Evolutionary conservation across 2,888 invertebrate species (phyloP), one percentile per base, ranked within the genome.

Genomic region (Ormyrus labotus): DNA sequence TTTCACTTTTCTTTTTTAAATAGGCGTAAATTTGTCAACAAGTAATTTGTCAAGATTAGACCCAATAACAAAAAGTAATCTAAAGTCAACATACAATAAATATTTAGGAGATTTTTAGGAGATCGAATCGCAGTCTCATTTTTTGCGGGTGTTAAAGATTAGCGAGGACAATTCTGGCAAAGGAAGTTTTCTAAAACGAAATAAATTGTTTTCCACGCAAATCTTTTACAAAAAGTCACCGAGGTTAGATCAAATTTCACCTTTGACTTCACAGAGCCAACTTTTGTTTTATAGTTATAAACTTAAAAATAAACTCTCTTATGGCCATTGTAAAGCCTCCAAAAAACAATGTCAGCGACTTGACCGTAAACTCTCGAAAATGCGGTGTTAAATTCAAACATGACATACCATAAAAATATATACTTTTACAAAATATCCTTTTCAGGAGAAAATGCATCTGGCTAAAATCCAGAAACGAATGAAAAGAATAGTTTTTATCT

Each of bases 361-460:
- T 70, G 6, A 47, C 51, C 70, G 51, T 64, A 64, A 74, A 69
- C 64, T 74, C 61, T 73, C 57, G 55, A 69, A 55, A 76, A 69
- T 63, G 55, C 69, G 63, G 55, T 45, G 60, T 19, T 10, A 47
- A 72, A 70, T 77, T 13, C 57, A 77, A 71, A 60, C 65, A 64
- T 50, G 70, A 69, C 70, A 75, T 67, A 53, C 72, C 76, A 80
- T 72, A 76, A 71, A 80, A 76, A 71, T 80, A 76, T 76, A 74
- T 65, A 73, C 57, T 67, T 72, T 72, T 76, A 80, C 60, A 75
- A 75, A 80, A 80, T 80, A 80, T 75, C 9, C 57, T 71, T 71
- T 61, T 53, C 48, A 2, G 58, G 61, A 64, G 53, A 67, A 68
- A 80, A 80, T 80, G 74, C 75, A 71, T 60, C 63, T 58, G 64